Base-by-base conservation (phyloP, 2,113 vertebrate species). In the Oxyura jamaicensis region DNA sequence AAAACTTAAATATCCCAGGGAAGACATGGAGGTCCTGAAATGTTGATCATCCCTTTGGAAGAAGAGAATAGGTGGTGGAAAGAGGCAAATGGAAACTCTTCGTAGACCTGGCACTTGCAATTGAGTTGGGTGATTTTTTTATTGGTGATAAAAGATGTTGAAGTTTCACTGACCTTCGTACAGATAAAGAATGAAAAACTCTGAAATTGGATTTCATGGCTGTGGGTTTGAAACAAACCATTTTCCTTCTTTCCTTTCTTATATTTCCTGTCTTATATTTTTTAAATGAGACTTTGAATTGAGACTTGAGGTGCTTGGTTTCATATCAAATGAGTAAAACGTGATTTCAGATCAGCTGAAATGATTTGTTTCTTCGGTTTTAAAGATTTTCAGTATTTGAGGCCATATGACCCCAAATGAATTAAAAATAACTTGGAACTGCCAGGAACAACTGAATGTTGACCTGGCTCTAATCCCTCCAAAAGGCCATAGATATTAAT, bases 401-500 rank as follows among this genome's bases (percentile, higher is more conserved):
- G 52, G 72, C 35, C 76, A 19, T 93, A 91, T 83, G 78, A 91
- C 84, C 71, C 69, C 19, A 92, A 80, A 94, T 36, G 71, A 92
- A 91, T 94, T 91, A 66, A 90, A 94, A 95, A 68, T 82, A 78
- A 42, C 80, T 89, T 52, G 26, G 77, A 79, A 71, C 56, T 60
- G 56, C 69, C 83, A 84, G 89, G 84, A 92, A 88, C 75, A 94
- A 93, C 83, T 75, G 33, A 62, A 52, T 25, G 74, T 42, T 88
- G 86, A 86, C 92, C 83, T 68, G 56, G 36, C 86, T 86, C n/a
- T 92, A 91, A 93, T 92, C 85, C 75, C 39, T 83, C 76, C 72
- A 83, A 95, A 95, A 96, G 73, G 88, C 73, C 80, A 63, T 68
- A 94, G 80, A 86, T 86, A 94, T 75, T 93, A 91, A 86, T 59